Evolutionary conservation across 2,888 invertebrate genomes (phyloP).

Genomic region (Pelosia muscerda): DNA sequence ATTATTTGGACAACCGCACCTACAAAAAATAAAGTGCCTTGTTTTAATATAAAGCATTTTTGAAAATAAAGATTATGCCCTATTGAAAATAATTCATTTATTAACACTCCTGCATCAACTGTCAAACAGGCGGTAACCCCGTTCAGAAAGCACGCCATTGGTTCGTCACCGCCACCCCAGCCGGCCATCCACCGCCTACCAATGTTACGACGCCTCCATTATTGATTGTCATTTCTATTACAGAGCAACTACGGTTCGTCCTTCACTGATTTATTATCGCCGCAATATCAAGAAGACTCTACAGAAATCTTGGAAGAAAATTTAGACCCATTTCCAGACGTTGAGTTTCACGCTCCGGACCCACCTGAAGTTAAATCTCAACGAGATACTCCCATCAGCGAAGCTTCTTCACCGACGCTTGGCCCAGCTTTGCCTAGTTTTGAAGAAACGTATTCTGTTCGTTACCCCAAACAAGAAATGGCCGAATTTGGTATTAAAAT

Average conservation of each 20-base stretch:
- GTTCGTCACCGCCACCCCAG: slow-evolving; percentile 74
- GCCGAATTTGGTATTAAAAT: slow-evolving; percentile 91
- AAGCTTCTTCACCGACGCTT: slow-evolving; percentile 77
- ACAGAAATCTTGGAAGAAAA: slow-evolving; percentile 90
- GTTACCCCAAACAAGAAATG: slow-evolving; percentile 89
- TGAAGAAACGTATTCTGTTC: slow-evolving; percentile 95
- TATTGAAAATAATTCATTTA: slow-evolving; percentile 40
- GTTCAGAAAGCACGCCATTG: slow-evolving; percentile 66
- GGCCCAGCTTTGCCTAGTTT: slow-evolving; percentile 93
- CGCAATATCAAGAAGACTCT: slow-evolving; percentile 91
- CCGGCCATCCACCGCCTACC: slow-evolving; percentile 74
- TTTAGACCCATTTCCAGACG: slow-evolving; percentile 91
- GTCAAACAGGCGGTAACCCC: slow-evolving; percentile 51
- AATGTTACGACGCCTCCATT: slow-evolving; percentile 73
- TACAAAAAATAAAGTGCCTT: background rate
- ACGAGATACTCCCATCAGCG: slow-evolving; percentile 77
- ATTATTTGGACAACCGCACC: background rate
- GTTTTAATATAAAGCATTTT: background rate
- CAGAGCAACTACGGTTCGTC: slow-evolving; percentile 93
- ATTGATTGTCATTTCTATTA: slow-evolving; percentile 80
- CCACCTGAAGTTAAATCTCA: slow-evolving; percentile 79
- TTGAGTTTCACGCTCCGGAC: slow-evolving; percentile 85
- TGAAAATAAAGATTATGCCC: background rate
- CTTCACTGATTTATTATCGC: slow-evolving; percentile 92
- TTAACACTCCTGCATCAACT: slow-evolving; percentile 66